Percentiles rank a stretch among this genome's conserved stretches.
Conservation (phyloP, 1,140 invertebrate genomes). For the Myzus persicae region DNA sequence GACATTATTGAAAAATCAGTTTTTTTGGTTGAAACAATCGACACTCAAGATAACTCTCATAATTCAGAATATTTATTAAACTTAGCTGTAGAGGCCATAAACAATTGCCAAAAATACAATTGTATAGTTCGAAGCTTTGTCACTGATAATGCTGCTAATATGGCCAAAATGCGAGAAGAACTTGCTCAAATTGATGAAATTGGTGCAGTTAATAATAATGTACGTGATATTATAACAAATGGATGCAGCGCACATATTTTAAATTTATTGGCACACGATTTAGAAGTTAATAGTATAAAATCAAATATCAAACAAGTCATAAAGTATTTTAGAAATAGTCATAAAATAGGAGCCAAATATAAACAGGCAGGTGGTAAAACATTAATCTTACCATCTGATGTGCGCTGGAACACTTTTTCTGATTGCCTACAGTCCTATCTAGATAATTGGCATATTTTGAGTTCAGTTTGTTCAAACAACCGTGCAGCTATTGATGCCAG, state of each 20-base stretch:
- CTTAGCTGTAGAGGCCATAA: background rate
- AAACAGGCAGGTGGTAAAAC: background rate
- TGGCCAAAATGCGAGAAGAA: too few species aligned
- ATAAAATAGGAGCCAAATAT: background rate
- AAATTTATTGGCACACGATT: slow-evolving; percentile 15
- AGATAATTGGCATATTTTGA: slow-evolving; percentile 17
- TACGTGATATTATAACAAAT: background rate
- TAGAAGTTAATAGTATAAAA: slow-evolving; percentile 5
- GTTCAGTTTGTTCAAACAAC: background rate
- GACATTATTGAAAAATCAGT: too few species aligned
- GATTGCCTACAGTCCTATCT: background rate
- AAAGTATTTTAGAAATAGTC: slow-evolving; percentile 28
- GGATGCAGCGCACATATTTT: background rate
- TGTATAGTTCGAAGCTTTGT: too few species aligned
- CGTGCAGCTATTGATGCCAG: background rate
- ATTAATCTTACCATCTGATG: slow-evolving; percentile 24
- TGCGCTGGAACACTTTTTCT: slow-evolving; percentile 36
- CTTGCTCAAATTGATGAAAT: background rate
- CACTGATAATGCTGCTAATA: too few species aligned
- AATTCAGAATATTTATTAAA: slow-evolving; percentile 31
- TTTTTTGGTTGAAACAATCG: too few species aligned
- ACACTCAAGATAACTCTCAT: too few species aligned
- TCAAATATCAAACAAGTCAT: background rate
- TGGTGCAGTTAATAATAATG: background rate
- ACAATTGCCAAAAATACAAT: background rate